Conservation (phyloP, 2,797 vertebrate genomes). For the Hyperoplus lanceolatus region DNA sequence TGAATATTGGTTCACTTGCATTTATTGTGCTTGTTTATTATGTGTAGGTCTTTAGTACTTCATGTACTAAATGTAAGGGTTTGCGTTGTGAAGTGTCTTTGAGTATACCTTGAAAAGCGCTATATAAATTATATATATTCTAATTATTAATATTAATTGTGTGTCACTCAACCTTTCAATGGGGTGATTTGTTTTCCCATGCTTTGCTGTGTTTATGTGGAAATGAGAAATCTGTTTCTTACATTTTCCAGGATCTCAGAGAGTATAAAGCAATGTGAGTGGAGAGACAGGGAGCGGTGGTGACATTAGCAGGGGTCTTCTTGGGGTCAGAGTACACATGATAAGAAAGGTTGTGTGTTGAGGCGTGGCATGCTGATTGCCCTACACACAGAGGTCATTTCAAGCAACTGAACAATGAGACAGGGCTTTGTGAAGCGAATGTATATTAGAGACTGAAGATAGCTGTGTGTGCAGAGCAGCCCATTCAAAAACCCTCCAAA, state of each 20-base stretch:
- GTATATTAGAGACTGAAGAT: neutral
- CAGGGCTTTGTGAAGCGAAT: conserved; percentile 3
- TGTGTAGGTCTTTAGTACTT: too few species aligned
- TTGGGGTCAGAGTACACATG: conserved; percentile 26
- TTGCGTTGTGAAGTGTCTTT: too few species aligned
- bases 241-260: neutral
- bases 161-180: neutral
- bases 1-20: neutral
- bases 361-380: conserved; percentile 42
- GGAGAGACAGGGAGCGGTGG: neutral
- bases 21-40: too few species aligned
- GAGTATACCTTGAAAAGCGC: too few species aligned
- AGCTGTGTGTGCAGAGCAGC: conserved; percentile 1
- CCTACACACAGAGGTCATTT: conserved; percentile 47
- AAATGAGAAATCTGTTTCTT: conserved; percentile 1
- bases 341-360: conserved; percentile 26
- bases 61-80: too few species aligned
- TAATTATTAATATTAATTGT: too few species aligned
- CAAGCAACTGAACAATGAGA: conserved; percentile 18
- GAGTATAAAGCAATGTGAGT: conserved; percentile 16
- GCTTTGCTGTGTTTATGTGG: neutral
- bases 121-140: too few species aligned
- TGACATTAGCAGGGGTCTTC: conserved; percentile 66
- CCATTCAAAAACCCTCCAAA: neutral
- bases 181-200: too few species aligned